Percentiles rank a stretch among this genome's conserved stretches.
phyloP scores from a whole-genome alignment of 30 jellyfish, hydroid and myxozoan species.

The Turritopsis rubra region DNA sequence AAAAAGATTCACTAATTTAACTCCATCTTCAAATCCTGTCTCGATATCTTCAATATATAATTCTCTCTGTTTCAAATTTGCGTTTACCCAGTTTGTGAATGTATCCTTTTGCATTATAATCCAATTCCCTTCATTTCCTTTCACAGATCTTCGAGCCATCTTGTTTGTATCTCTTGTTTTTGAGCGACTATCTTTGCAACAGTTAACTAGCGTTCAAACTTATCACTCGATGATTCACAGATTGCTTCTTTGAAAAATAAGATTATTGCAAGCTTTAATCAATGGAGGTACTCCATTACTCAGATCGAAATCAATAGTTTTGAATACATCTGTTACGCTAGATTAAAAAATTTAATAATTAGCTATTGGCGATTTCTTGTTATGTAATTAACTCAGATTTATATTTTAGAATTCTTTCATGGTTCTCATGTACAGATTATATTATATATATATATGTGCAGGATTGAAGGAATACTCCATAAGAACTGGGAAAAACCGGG shows the following conservation, averaged over 20 bases:
- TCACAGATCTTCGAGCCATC: constrained; percentile 56
- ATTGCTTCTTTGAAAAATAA: background rate
- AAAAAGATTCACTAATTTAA: constrained; percentile 67
- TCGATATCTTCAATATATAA: constrained; percentile 65
- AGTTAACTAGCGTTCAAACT: background rate
- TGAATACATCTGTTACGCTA: background rate
- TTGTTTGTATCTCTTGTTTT: background rate
- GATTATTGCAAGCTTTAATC: background rate
- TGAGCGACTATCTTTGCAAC: background rate
- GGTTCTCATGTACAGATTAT: background rate
- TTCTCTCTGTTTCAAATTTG: constrained; percentile 47
- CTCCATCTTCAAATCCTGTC: constrained; percentile 93
- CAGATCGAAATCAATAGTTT: background rate
- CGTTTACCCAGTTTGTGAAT: constrained; percentile 97
- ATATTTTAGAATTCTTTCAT: too few species aligned
- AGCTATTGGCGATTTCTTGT: background rate
- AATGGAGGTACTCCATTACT: background rate
- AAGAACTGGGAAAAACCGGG: too few species aligned
- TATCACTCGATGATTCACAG: background rate
- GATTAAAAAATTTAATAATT: background rate
- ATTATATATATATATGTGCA: background rate
- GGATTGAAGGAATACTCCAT: too few species aligned
- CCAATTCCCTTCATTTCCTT: constrained; percentile 97
- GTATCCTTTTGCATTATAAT: constrained; percentile 90
- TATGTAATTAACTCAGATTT: background rate